Percentiles rank a stretch among this genome's conserved stretches.
phyloP scores from a whole-genome alignment of 2,797 vertebrate species.

The Neoniphon sammara region DNA sequence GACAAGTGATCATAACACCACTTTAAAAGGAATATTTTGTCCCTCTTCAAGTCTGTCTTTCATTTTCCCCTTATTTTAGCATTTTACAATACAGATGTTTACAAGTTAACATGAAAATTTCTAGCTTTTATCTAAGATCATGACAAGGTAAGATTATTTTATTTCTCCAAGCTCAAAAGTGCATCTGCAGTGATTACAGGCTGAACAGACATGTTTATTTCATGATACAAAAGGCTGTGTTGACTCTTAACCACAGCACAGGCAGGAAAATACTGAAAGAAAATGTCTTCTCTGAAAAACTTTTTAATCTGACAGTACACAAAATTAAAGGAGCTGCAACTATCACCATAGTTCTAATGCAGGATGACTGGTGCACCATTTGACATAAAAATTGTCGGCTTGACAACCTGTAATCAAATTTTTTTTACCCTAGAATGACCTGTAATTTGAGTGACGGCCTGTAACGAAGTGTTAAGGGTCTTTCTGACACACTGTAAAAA shows the following conservation, averaged over 20 bases:
- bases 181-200: no score
- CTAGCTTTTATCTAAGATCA: constrained; percentile 15
- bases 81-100: not conserved
- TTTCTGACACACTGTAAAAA: not conserved
- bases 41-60: no score
- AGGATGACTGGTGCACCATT: constrained; percentile 17
- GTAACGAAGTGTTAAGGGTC: constrained; percentile 3
- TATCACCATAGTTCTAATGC: not conserved
- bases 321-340: constrained; percentile 9
- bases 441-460: constrained; percentile 19
- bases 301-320: constrained; percentile 6
- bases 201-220: no score
- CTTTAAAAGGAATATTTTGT: no score
- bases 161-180: no score
- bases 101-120: constrained; percentile 37
- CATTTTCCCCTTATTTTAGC: no score
- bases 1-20: no score
- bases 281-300: constrained; percentile 3
- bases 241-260: constrained; percentile 25
- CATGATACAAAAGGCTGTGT: constrained; percentile 12
- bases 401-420: constrained; percentile 63
- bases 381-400: constrained; percentile 25
- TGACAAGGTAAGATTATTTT: constrained; percentile 10
- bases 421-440: constrained; percentile 36
- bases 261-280: constrained; percentile 19